Base-by-base conservation (phyloP, 1,140 invertebrate genomes). In the Drosophila ironensis region DNA sequence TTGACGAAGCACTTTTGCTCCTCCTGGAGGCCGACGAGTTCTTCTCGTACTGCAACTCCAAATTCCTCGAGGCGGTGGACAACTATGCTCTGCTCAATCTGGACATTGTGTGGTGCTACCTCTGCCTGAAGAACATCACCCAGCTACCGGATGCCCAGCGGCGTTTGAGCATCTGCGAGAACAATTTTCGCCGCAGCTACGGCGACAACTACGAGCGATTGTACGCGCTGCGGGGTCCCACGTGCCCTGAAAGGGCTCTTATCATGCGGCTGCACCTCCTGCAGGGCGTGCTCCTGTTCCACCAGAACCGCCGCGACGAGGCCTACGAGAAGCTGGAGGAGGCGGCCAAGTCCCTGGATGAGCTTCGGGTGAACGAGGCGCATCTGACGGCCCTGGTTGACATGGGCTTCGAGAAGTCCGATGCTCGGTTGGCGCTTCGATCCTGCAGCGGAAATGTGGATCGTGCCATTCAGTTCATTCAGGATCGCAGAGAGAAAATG, bases 61-160 rank as follows among this genome's bases (percentile, higher is more conserved):
- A 91, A 16, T 90, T 96, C 27, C 89, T 96, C 12, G 91, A 93
- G 46, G 88, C 91, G 1, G 94, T 96, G 17, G 95, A 96, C 88
- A 96, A 96, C 80, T 95, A 94, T 91, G 95, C 94, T 0, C 90
- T 96, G 0, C 90, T 97, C 1, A 94, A 96, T 90, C 90, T 97
- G 69, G 95, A 97, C 87, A 95, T 96, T 72, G 94, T 94, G 1
- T 97, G 96, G 96, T 96, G 95, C 88, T 97, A 96, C 91, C 91
- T 96, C 14, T 93, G 93, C 80, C 90, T 97, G 2, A 88, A 89
- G 74, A 95, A 93, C 81, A 91, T 96, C 11, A 91, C 91, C 8
- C 92, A 95, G 52, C 87, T 95, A 25, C 94, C 94, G 11, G 94
- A 96, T 89, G 95, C 95, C 7, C 93, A 94, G 45, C 77, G 91